A percentile compares a stretch with the other conserved stretches of the same genome.
These are phyloP conservation scores for Polyergus mexicanus DNA, from an alignment of 1,140 invertebrate species.

Conservation along the genomic window DNA sequence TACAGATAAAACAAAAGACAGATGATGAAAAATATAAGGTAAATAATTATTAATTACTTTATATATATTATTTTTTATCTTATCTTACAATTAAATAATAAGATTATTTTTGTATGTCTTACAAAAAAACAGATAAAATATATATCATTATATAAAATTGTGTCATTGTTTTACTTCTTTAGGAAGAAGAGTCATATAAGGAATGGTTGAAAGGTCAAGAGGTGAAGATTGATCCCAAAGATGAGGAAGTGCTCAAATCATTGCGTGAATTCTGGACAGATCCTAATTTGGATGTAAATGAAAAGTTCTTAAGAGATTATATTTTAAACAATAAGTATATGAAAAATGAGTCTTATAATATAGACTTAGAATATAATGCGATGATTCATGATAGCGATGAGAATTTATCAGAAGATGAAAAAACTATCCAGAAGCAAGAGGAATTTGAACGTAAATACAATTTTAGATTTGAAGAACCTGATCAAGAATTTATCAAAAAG, in stretches of 20 bases:
- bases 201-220: conserved; percentile 94
- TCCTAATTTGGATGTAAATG: conserved; percentile 92
- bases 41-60: conserved; percentile 36
- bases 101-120: too few relatives aligned
- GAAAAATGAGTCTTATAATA: conserved; percentile 88
- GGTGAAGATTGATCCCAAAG: conserved; percentile 88
- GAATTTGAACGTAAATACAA: conserved; percentile 98
- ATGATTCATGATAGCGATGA: conserved; percentile 90
- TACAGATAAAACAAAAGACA: conserved; percentile 88
- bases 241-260: conserved; percentile 90
- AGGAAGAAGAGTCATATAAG: conserved; percentile 90
- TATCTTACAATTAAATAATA: conserved; percentile 32
- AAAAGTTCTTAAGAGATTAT: conserved; percentile 97
- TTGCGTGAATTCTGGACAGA: conserved; percentile 95
- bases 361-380: conserved; percentile 90
- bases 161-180: conserved; percentile 48
- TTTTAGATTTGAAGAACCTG: conserved; percentile 98
- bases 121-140: too few relatives aligned
- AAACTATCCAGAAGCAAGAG: conserved; percentile 92
- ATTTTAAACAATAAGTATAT: conserved; percentile 94
- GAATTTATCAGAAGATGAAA: conserved; percentile 94
- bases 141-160: neutral
- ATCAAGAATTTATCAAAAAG: conserved; percentile 95
- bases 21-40: conserved; percentile 87
- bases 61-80: neutral